These are phyloP conservation scores for Oryzaephilus surinamensis DNA, from an alignment of 1,140 invertebrate genomes.

Conservation along the genomic window DNA sequence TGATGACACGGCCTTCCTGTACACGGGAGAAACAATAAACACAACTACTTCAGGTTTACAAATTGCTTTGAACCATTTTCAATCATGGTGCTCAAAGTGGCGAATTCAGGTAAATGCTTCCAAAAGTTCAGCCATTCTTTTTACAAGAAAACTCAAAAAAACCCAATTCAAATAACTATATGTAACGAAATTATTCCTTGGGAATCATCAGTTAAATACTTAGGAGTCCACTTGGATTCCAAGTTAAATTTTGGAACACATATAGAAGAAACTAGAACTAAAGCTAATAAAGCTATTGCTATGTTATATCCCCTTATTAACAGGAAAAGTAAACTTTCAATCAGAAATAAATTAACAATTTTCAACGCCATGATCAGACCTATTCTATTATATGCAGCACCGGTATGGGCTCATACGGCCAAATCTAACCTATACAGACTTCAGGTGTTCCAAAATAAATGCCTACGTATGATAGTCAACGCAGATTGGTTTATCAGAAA, in stretches of 20 bases:
- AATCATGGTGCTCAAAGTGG: neutral
- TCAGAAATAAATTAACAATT: constrained; percentile 18
- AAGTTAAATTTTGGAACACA: constrained; percentile 12
- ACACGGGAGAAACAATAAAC: neutral
- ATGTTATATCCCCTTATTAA: constrained; percentile 11
- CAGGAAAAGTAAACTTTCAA: constrained; percentile 11
- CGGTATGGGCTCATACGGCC: constrained; percentile 13
- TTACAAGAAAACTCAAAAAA: neutral
- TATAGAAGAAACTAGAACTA: neutral
- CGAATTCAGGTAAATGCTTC: neutral
- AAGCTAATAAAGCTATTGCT: constrained; percentile 4
- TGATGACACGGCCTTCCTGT: constrained; percentile 26
- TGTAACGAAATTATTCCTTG: constrained; percentile 3
- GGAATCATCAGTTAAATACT: constrained; percentile 8
- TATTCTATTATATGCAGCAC: constrained; percentile 12
- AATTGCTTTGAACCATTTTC: neutral
- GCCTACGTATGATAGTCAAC: constrained; percentile 13
- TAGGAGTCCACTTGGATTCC: constrained; percentile 13
- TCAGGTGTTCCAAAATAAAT: constrained; percentile 22
- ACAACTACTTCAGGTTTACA: neutral
- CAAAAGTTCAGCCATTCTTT: neutral
- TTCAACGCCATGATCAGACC: constrained; percentile 18
- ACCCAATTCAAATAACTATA: too few species aligned
- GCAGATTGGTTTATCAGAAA: constrained; percentile 11
- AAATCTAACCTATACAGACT: constrained; percentile 12